Base-by-base conservation (phyloP, 2,797 vertebrate species). In the Epinephelus awoara region DNA sequence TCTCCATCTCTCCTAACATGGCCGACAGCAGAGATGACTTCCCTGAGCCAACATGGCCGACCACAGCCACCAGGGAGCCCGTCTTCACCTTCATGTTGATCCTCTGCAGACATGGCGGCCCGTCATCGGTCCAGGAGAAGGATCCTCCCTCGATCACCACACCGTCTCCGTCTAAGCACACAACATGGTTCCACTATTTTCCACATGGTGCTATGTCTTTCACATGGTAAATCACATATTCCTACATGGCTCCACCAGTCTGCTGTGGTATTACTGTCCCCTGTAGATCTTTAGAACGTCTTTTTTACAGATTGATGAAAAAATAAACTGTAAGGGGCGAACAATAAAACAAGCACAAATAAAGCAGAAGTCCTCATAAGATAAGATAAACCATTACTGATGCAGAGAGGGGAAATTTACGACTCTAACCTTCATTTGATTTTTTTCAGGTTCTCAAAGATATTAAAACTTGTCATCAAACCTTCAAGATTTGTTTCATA, bases 1-100 rank as follows among this genome's bases (percentile, higher is more conserved):
- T 97, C 86, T 97, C 96, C 96, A 97, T 97, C 92, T 98, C 97
- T 2, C 97, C 97, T 83, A 98, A 87, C 42, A 98, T 92, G 0
- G 97, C 97, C 0, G 97, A 97, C 40, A 98, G 94, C 79, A 98
- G 86, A 1, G 97, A 98, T 0, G 97, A 97, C 75, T 98, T 98
- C 27, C 97, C 97, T 9, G 96, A 97, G 82, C 97, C 97, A 78
- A 98, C 96, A 19, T 98, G 96, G 64, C 97, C 97, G 50, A 98
- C 97, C 81, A 98, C 94, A 3, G 97, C 97, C 54, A 98, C 94
- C 86, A 98, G 87, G 23, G 95, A 92, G 9, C 97, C 97, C 25
- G 96, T 91, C 8, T 93, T 94, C 70, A 97, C 90, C 0, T 63
- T 75, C 17, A 98, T 67, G 42, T 91, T 92, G 67, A 98, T 94